Percentiles rank a stretch among this genome's conserved stretches.
These are phyloP conservation scores for Seira musarum DNA, from an alignment of 2,888 invertebrate genomes.

Conservation along the genomic window DNA sequence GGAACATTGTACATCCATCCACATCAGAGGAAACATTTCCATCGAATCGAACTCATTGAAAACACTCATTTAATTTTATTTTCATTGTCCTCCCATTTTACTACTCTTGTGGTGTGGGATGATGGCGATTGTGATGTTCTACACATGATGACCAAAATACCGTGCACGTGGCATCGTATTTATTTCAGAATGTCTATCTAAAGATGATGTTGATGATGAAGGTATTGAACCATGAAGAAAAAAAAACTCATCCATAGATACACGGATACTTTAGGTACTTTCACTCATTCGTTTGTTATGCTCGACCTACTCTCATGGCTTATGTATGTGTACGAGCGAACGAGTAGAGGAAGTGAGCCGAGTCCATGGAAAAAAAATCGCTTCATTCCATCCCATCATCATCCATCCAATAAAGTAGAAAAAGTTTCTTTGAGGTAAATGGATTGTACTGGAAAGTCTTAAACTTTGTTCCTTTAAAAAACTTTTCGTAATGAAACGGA, in stretches of 20 bases:
- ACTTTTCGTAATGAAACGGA: conserved; percentile 45
- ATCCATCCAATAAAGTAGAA: background rate
- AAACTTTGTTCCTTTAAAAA: background rate
- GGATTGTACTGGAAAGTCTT: conserved; percentile 2
- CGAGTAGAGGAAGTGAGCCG: too few relatives aligned
- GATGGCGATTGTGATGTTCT: too few relatives aligned
- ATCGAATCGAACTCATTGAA: conserved; percentile 31
- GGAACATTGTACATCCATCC: too few relatives aligned
- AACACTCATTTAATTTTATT: conserved; percentile 45
- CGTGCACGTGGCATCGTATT: conserved; percentile 14
- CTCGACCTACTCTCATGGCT: conserved; percentile 3
- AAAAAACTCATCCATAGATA: background rate
- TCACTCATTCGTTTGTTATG: background rate
- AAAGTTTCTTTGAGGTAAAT: background rate
- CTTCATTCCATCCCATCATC: too few relatives aligned
- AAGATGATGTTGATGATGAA: background rate
- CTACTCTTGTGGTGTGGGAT: background rate
- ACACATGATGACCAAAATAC: too few relatives aligned
- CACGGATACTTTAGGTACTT: background rate
- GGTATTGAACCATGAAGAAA: background rate
- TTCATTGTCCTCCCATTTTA: conserved; percentile 18
- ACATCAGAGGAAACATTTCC: background rate
- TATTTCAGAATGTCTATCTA: conserved; percentile 11
- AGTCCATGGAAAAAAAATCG: background rate
- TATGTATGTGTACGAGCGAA: too few relatives aligned